Evolutionary conservation across 2,113 vertebrate species (phyloP).

Genomic region (Herpailurus yagouaroundi): DNA sequence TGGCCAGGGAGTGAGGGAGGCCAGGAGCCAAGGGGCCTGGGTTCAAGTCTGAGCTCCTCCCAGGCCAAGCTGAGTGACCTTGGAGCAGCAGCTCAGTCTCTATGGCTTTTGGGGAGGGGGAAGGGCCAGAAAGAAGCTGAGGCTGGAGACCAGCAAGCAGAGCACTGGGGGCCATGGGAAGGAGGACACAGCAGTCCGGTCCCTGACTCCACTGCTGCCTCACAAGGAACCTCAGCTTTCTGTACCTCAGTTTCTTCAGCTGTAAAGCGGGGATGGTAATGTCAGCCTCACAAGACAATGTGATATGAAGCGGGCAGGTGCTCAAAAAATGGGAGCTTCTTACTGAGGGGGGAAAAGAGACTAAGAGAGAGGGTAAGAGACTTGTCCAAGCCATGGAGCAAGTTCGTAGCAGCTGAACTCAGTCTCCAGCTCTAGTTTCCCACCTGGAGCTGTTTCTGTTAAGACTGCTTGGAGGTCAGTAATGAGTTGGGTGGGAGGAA

Average conservation of each 20-base stretch:
- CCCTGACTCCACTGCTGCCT: background rate
- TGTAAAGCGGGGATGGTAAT: background rate
- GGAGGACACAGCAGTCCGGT: background rate
- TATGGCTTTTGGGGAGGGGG: slow-evolving; percentile 19
- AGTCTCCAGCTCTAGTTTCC: background rate
- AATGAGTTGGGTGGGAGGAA: background rate
- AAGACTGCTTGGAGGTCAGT: background rate
- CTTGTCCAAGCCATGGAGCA: background rate
- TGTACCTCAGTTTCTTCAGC: background rate
- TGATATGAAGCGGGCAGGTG: background rate
- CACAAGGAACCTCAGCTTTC: background rate
- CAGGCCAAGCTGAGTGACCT: slow-evolving; percentile 63
- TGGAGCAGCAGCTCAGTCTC: slow-evolving; percentile 40
- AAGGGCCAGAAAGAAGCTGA: background rate
- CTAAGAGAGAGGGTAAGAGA: background rate
- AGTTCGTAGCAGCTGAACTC: background rate
- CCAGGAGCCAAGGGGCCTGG: slow-evolving; percentile 72
- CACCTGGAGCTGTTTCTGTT: background rate
- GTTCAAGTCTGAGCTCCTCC: slow-evolving; percentile 77
- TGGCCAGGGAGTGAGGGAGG: slow-evolving; percentile 64
- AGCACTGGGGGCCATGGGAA: rapidly evolving
- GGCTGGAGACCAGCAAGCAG: background rate
- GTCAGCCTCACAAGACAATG: background rate
- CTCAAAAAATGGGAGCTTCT: slow-evolving; percentile 21
- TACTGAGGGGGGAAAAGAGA: background rate